phyloP scores from a whole-genome alignment of 2,888 invertebrate species.

The Hydroisotoma schaefferi region DNA sequence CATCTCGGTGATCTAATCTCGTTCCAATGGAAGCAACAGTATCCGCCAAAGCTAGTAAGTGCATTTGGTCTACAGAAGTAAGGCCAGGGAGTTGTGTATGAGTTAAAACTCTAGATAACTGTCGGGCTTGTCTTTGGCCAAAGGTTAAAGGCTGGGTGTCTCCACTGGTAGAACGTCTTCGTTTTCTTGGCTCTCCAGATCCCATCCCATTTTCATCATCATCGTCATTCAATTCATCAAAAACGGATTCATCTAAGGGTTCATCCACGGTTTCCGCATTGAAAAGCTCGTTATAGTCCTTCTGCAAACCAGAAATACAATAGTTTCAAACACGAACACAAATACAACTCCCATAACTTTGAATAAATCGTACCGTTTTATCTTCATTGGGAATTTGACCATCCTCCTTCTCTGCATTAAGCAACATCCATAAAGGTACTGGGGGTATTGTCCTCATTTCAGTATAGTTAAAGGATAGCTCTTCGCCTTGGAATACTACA shows the following conservation, averaged over 20 bases:
- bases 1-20: conserved; percentile 43
- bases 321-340: conserved; percentile 14
- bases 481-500: conserved; percentile 74
- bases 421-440: conserved; percentile 89
- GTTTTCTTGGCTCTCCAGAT: conserved; percentile 51
- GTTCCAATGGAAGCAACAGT: conserved; percentile 74
- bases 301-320: conserved; percentile 45
- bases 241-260: conserved; percentile 60
- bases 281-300: conserved; percentile 89
- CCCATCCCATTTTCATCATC: conserved; percentile 61
- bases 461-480: conserved; percentile 84
- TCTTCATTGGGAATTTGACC: conserved; percentile 40
- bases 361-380: conserved; percentile 32
- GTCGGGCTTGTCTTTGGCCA: conserved; percentile 59
- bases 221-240: conserved; percentile 68
- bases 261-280: conserved; percentile 70
- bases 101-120: conserved; percentile 83
- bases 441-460: conserved; percentile 98
- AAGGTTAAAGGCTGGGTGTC: conserved; percentile 46
- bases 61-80: conserved; percentile 98
- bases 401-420: conserved; percentile 88
- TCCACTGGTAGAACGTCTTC: conserved; percentile 60
- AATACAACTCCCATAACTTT: not conserved
- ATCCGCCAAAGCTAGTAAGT: conserved; percentile 95
- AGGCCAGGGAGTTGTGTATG: conserved; percentile 92